phyloP scores from a whole-genome alignment of 1,140 invertebrate genomes.

The Trichonephila clavipes region DNA sequence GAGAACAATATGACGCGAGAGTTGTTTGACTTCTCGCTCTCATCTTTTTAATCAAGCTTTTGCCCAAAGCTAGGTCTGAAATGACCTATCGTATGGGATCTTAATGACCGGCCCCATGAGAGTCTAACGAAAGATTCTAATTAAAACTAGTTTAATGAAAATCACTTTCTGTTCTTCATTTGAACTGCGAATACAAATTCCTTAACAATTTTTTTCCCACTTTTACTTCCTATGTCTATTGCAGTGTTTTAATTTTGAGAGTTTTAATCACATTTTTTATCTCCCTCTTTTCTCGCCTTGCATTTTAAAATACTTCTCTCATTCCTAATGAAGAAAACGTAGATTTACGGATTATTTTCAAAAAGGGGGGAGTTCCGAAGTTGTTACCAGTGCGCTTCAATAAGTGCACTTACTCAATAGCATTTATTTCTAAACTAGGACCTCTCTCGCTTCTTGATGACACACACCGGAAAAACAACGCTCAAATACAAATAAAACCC shows the following conservation, averaged over 20 bases:
- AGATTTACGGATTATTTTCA: background rate
- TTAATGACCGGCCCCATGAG: slow-evolving; percentile 73
- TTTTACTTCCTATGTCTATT: slow-evolving; percentile 65
- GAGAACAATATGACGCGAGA: slow-evolving; percentile 64
- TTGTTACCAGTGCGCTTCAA: slow-evolving; percentile 18
- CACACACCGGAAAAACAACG: slow-evolving; percentile 30
- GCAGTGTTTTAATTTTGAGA: slow-evolving; percentile 73
- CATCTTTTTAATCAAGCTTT: slow-evolving; percentile 76
- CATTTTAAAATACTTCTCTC: slow-evolving; percentile 57
- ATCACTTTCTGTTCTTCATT: slow-evolving; percentile 75
- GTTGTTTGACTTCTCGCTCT: slow-evolving; percentile 70
- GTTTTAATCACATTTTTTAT: slow-evolving; percentile 73
- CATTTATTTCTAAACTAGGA: background rate
- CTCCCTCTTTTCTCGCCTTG: slow-evolving; percentile 36
- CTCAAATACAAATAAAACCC: slow-evolving; percentile 50
- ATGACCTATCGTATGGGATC: slow-evolving; percentile 71
- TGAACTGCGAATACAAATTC: slow-evolving; percentile 67
- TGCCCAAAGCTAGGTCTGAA: slow-evolving; percentile 70
- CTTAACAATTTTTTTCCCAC: slow-evolving; percentile 57
- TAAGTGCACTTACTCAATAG: slow-evolving; percentile 42
- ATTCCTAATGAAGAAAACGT: slow-evolving; percentile 65
- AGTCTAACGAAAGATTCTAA: slow-evolving; percentile 72
- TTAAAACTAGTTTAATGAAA: slow-evolving; percentile 76
- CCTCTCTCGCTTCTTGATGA: slow-evolving; percentile 7
- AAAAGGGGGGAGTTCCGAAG: background rate